phyloP scores from a whole-genome alignment of 2,113 vertebrate species.

The Petromus typicus region DNA sequence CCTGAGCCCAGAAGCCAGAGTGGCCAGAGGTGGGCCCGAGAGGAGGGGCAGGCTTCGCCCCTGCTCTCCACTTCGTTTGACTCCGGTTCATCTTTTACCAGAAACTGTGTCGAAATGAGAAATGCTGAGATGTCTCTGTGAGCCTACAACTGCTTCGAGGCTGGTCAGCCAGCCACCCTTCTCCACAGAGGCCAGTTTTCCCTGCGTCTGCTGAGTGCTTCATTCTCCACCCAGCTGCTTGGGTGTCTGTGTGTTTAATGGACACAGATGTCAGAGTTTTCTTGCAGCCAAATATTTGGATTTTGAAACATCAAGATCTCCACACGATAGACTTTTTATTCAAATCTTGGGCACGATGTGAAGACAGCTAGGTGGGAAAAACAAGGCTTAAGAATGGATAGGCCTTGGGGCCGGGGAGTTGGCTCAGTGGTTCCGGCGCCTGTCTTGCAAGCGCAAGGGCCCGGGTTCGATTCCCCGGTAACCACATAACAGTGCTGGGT shows the following conservation, averaged over 20 bases:
- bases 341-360: neutral
- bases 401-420: too few relatives aligned
- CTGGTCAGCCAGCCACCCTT: neutral
- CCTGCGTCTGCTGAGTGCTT: neutral
- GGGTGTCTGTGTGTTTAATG: neutral
- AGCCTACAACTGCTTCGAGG: neutral
- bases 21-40: neutral
- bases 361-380: neutral
- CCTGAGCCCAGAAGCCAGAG: neutral
- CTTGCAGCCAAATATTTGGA: slow-evolving; percentile 11
- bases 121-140: neutral
- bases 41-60: neutral
- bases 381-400: neutral
- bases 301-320: neutral
- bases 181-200: neutral
- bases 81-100: neutral
- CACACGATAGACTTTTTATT: neutral
- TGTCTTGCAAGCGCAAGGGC: too few relatives aligned
- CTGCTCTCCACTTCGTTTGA: neutral
- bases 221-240: slow-evolving; percentile 6
- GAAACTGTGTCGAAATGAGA: neutral
- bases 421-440: too few relatives aligned
- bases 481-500: too few relatives aligned
- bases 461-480: too few relatives aligned
- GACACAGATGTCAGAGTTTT: slow-evolving; percentile 8